phyloP scores from a whole-genome alignment of 2,888 invertebrate species.

The Limenitis arthemis region DNA sequence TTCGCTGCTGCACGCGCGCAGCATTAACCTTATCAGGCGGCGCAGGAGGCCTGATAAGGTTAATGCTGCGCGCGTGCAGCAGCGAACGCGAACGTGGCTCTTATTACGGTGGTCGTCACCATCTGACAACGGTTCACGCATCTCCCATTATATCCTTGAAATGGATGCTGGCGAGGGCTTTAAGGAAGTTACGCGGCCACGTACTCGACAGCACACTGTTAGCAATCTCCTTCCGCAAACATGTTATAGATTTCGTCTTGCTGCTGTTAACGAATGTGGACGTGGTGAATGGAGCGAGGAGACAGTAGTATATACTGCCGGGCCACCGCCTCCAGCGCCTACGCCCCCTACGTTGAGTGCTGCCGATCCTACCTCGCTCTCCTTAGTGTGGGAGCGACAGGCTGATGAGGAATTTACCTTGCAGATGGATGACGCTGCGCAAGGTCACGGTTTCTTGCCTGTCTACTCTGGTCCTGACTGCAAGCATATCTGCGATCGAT shows the following conservation, averaged over 20 bases:
- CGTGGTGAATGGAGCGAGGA: slow-evolving; percentile 81
- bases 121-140: slow-evolving; percentile 84
- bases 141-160: slow-evolving; percentile 84
- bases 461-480: slow-evolving; percentile 85
- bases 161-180: slow-evolving; percentile 82
- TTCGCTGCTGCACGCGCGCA: slow-evolving; percentile 87
- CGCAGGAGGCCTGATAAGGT: too few species aligned
- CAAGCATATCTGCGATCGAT: slow-evolving; percentile 75
- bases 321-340: slow-evolving; percentile 85
- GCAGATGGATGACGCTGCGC: slow-evolving; percentile 81
- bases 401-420: slow-evolving; percentile 86
- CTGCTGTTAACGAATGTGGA: slow-evolving; percentile 87
- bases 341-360: slow-evolving; percentile 79
- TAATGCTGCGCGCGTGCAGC: slow-evolving; percentile 80
- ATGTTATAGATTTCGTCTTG: slow-evolving; percentile 85
- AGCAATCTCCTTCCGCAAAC: slow-evolving; percentile 85
- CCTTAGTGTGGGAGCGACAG: slow-evolving; percentile 83
- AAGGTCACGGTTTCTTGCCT: slow-evolving; percentile 84
- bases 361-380: slow-evolving; percentile 75
- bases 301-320: slow-evolving; percentile 80
- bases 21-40: too few species aligned
- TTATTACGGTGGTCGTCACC: slow-evolving; percentile 81
- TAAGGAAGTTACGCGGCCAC: slow-evolving; percentile 80
- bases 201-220: slow-evolving; percentile 82
- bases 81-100: slow-evolving; percentile 79